phyloP scores from a whole-genome alignment of 37 sponge, comb jelly and placozoan genomes.

The Chondrosia reniformis region DNA sequence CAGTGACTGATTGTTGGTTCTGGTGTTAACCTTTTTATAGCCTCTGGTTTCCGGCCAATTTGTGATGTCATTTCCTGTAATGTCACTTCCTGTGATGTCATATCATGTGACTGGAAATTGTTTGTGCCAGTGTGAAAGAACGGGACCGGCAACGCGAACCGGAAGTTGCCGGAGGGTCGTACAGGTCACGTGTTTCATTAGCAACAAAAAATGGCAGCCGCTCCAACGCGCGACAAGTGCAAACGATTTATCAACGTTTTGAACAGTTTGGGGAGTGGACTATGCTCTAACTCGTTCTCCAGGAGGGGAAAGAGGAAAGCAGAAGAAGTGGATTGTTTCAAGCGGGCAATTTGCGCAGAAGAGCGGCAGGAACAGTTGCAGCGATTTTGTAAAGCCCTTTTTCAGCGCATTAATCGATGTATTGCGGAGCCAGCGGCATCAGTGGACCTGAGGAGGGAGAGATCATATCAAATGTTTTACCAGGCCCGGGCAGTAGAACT shows the following conservation, averaged over 20 bases:
- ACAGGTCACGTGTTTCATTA: too few relatives aligned
- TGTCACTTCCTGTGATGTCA: too few relatives aligned
- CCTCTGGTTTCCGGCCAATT: too few relatives aligned
- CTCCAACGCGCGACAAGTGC: too few relatives aligned
- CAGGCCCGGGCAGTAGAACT: neutral
- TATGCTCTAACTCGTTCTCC: neutral
- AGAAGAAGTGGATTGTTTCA: neutral
- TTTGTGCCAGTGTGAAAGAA: too few relatives aligned
- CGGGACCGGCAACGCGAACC: too few relatives aligned
- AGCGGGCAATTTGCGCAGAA: neutral
- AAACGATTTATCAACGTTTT: neutral
- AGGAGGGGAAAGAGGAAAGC: neutral
- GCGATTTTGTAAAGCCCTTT: neutral
- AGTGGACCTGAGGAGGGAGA: constrained; percentile 1
- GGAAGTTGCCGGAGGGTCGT: too few relatives aligned
- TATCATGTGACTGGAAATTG: too few relatives aligned
- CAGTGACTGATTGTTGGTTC: too few relatives aligned
- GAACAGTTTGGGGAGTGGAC: neutral
- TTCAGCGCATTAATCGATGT: neutral
- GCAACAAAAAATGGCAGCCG: too few relatives aligned
- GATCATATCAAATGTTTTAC: neutral
- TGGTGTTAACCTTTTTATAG: too few relatives aligned
- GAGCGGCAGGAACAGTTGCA: neutral
- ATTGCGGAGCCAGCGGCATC: neutral
- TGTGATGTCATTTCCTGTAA: too few relatives aligned